Conservation (phyloP, 2,113 vertebrate species). For the Lates calcarifer region DNA sequence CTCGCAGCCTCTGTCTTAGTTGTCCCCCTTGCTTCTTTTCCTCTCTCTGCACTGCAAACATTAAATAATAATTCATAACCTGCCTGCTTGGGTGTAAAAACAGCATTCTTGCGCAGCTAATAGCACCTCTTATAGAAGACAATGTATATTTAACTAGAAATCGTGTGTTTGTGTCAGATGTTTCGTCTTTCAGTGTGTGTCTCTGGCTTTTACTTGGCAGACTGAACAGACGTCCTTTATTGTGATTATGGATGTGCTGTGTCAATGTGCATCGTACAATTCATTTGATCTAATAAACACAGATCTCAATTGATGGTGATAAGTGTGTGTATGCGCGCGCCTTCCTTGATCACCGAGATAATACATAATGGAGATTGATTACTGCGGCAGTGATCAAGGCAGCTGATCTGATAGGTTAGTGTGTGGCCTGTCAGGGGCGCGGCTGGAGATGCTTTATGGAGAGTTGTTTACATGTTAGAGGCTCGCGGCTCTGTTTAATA, state of each 20-base stretch:
- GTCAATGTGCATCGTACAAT: neutral
- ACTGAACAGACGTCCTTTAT: neutral
- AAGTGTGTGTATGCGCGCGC: too few species aligned
- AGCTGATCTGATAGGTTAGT: slow-evolving; percentile 37
- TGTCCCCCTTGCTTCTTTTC: slow-evolving; percentile 21
- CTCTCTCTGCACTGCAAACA: slow-evolving; percentile 30
- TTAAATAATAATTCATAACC: slow-evolving; percentile 36
- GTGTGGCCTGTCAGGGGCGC: slow-evolving; percentile 28
- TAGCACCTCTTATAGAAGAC: neutral
- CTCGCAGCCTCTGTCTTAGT: slow-evolving; percentile 19
- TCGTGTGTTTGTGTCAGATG: rapidly evolving
- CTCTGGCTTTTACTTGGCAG: neutral
- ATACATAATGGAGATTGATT: slow-evolving; percentile 65
- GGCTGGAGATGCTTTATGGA: slow-evolving; percentile 24
- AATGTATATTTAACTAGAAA: neutral
- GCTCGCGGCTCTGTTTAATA: slow-evolving; percentile 23
- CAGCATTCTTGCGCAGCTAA: slow-evolving; percentile 8
- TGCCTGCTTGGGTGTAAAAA: neutral
- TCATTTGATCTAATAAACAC: slow-evolving; percentile 48
- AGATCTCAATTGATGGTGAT: slow-evolving; percentile 26
- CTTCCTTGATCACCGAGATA: slow-evolving; percentile 34
- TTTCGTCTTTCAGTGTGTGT: neutral
- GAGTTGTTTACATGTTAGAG: slow-evolving; percentile 55
- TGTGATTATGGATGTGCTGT: slow-evolving; percentile 33
- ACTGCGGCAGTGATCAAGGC: slow-evolving; percentile 44